A percentile compares a stretch with the other conserved stretches of the same genome.
These are phyloP conservation scores for Rapana venosa DNA, from an alignment of 2,888 invertebrate species.

Conservation along the genomic window DNA sequence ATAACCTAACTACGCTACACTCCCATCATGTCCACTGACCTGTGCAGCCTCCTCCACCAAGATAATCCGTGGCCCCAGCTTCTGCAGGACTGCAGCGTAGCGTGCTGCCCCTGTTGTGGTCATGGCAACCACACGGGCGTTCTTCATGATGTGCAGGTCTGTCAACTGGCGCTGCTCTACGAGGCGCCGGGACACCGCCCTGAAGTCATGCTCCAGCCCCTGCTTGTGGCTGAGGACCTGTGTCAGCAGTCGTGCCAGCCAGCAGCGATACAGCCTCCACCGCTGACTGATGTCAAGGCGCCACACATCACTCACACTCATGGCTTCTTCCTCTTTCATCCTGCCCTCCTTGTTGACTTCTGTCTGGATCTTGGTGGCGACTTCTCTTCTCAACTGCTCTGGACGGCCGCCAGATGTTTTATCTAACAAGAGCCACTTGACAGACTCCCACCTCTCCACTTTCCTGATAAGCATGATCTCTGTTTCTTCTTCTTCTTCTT, in stretches of 20 bases:
- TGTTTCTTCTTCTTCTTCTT: background rate
- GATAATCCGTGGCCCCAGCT: conserved; percentile 50
- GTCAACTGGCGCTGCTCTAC: conserved; percentile 12
- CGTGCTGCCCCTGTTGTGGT: conserved; percentile 57
- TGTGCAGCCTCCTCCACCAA: conserved; percentile 62
- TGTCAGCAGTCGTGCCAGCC: conserved; percentile 55
- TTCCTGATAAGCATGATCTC: background rate
- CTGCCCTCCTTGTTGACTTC: conserved; percentile 24
- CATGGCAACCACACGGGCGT: conserved; percentile 54
- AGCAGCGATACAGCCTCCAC: conserved; percentile 76
- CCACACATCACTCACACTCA: conserved; percentile 54
- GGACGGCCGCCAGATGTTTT: background rate
- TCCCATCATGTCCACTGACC: background rate
- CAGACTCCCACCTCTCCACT: background rate
- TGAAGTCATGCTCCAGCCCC: background rate
- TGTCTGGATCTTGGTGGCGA: background rate
- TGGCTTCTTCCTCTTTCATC: conserved; percentile 37
- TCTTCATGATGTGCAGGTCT: conserved; percentile 46
- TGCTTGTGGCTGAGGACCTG: background rate
- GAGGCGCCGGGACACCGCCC: background rate
- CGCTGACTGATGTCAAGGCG: conserved; percentile 64
- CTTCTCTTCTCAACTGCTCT: background rate
- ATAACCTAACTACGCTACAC: background rate
- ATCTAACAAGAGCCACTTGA: background rate
- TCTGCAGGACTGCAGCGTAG: conserved; percentile 46